Conservation (phyloP, 64 coral and sea anemone genomes). For the Montipora capricornis region DNA sequence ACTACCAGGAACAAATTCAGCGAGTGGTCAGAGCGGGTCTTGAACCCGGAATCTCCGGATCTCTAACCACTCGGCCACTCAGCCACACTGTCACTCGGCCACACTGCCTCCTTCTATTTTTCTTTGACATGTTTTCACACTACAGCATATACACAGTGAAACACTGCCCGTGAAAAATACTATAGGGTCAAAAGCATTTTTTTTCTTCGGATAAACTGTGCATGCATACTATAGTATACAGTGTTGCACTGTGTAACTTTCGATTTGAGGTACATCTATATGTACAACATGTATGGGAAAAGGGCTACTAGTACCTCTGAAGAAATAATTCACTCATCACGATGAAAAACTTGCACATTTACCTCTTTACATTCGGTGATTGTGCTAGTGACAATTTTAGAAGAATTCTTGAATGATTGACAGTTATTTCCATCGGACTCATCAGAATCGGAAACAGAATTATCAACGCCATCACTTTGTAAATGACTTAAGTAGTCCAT, state of each 20-base stretch:
- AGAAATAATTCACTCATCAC: background rate
- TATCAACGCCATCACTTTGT: conserved; percentile 14
- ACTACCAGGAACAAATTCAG: too few species aligned
- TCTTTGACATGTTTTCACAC: background rate
- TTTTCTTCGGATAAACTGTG: background rate
- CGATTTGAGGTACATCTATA: conserved; percentile 5
- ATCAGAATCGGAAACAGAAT: conserved; percentile 10
- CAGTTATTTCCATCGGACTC: background rate
- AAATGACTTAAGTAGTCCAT: conserved; percentile 63
- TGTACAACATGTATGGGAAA: background rate
- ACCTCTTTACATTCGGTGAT: conserved; percentile 24
- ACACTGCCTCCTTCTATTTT: too few species aligned
- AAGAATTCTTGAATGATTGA: conserved; percentile 7
- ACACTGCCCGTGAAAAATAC: background rate
- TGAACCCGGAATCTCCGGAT: too few species aligned
- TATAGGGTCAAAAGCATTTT: background rate
- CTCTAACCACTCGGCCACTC: too few species aligned
- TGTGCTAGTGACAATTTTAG: conserved; percentile 8
- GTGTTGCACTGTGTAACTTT: background rate
- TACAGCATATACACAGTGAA: background rate
- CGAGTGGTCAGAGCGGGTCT: too few species aligned
- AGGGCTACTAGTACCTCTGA: background rate
- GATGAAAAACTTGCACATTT: conserved; percentile 9
- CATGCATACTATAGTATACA: background rate
- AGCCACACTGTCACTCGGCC: too few species aligned